Percentiles rank a stretch among this genome's conserved stretches.
These are phyloP conservation scores for Cerastis rubricosa DNA, from an alignment of 2,888 invertebrate genomes.

Conservation along the genomic window DNA sequence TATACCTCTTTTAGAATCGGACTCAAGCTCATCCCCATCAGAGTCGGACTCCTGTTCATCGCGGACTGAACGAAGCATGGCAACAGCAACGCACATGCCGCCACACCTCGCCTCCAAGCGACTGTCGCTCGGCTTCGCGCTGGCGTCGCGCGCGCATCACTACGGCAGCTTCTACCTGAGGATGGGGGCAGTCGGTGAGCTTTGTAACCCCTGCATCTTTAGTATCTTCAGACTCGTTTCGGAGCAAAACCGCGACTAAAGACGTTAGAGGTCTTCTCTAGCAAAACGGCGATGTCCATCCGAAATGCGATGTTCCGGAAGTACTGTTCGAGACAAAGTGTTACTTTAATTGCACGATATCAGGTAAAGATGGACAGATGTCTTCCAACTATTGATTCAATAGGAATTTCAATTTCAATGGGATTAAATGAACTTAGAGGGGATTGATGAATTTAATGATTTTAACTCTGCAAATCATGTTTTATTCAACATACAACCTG, in stretches of 20 bases:
- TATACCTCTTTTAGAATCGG: conserved; percentile 77
- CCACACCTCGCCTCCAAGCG: conserved; percentile 84
- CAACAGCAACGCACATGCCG: conserved; percentile 82
- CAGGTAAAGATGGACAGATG: background rate
- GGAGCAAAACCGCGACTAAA: background rate
- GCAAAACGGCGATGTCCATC: too few species aligned
- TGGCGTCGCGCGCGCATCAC: conserved; percentile 92
- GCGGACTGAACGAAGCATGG: conserved; percentile 91
- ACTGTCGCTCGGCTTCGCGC: conserved; percentile 88
- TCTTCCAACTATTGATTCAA: background rate
- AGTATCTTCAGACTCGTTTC: background rate
- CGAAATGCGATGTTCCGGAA: background rate
- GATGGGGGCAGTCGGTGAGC: conserved; percentile 97
- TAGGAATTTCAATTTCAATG: too few species aligned
- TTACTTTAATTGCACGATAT: background rate
- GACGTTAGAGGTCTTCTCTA: too few species aligned
- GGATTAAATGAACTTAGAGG: too few species aligned
- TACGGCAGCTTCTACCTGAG: conserved; percentile 98
- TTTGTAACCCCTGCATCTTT: background rate
- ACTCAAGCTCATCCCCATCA: conserved; percentile 85
- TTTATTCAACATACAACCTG: too few species aligned
- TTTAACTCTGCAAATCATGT: too few species aligned
- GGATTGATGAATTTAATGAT: too few species aligned
- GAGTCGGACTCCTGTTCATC: conserved; percentile 89
- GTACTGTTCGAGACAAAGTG: background rate